These are phyloP conservation scores for Piprites chloris DNA, from an alignment of 2,113 vertebrate species.

Conservation along the genomic window DNA sequence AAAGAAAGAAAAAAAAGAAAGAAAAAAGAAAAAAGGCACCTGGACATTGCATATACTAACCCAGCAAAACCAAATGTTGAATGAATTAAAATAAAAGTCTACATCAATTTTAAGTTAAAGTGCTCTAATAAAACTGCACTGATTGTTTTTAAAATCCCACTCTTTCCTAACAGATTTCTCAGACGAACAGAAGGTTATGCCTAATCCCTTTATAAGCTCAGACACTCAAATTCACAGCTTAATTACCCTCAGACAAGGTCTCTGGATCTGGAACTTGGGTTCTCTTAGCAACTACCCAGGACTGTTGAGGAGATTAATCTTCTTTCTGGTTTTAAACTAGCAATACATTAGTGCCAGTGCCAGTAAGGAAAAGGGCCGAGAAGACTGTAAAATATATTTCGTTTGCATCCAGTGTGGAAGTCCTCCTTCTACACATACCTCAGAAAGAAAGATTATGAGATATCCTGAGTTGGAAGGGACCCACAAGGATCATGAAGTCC, in stretches of 20 bases:
- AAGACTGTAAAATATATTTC: background rate
- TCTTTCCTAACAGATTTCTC: background rate
- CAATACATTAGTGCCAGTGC: background rate
- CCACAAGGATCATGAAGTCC: background rate
- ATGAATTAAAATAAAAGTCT: background rate
- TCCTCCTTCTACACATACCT: background rate
- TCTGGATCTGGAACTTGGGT: background rate
- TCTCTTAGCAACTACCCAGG: background rate
- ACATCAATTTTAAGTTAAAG: background rate
- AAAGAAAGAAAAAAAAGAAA: background rate
- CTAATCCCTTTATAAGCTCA: background rate
- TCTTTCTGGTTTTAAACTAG: background rate
- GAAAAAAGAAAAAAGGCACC: background rate
- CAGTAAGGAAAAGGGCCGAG: background rate
- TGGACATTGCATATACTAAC: background rate
- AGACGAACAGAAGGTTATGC: background rate
- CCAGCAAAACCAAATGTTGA: background rate
- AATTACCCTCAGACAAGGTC: constrained; percentile 5
- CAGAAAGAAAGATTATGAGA: background rate
- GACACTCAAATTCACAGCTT: background rate
- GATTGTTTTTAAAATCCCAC: background rate
- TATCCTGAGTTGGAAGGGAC: background rate
- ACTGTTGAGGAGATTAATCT: background rate
- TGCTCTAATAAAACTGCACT: background rate
- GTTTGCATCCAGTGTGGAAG: background rate